Evolutionary conservation across 2,888 invertebrate species (phyloP), one percentile per base, ranked within the genome.

Genomic region (Campoletis raptor): DNA sequence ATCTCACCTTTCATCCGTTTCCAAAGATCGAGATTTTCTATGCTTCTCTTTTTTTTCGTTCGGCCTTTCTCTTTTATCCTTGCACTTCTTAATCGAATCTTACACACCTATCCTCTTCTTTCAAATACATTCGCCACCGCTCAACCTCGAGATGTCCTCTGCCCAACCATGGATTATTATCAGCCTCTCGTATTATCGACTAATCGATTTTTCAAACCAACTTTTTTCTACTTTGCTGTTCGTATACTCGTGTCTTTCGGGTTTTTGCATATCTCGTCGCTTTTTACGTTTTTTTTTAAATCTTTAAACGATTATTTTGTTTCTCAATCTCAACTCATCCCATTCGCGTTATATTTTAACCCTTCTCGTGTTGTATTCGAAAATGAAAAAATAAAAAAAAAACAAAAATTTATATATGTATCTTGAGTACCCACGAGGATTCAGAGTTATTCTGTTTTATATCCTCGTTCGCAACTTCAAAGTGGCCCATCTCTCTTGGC

Each of bases 401-500:
- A n/a, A n/a, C n/a, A n/a, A n/a, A n/a, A n/a, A n/a, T n/a, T n/a
- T n/a, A n/a, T n/a, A n/a, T n/a, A n/a, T n/a, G n/a, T 21, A 61
- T 61, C 30, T 61, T 61, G 12, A 24, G 57, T 61, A 30, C 24
- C 57, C 57, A 61, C 57, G 57, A 61, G 57, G 12, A 61, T 61
- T 61, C 57, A 61, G 57, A 37, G 69, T 48, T 64, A 85, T 37
- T 81, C 78, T 73, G 37, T 77, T 85, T 81, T 77, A 77, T 85
- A 61, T 30, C 85, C 72, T 72, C 72, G 85, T 85, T 78, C 66
- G 81, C 77, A 81, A 77, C 77, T 85, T 57, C 77, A 42, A 77
- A 85, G 81, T 77, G 77, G 74, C 81, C 72, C 72, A 37, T 72
- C 37, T 54, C 66, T 37, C 24, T 37, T 57, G 30, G 21, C 3